Evolutionary conservation across 2,888 invertebrate species (phyloP).

Genomic region (Teinopalpus imperialis): DNA sequence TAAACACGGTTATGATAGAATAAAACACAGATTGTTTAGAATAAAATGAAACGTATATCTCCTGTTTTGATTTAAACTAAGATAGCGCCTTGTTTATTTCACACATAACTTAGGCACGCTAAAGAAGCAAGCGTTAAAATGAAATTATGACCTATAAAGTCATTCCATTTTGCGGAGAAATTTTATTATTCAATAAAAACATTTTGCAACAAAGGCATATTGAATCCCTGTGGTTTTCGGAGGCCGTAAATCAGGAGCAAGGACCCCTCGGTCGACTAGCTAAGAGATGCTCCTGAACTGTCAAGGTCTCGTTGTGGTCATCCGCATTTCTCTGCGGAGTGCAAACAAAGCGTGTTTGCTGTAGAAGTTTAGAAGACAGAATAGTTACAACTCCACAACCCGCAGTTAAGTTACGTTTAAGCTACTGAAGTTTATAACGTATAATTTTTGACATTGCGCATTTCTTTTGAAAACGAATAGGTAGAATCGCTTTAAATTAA

Average conservation of each 20-base stretch:
- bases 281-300: conserved; percentile 68
- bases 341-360: conserved; percentile 49
- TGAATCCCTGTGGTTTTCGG: conserved; percentile 75
- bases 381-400: conserved; percentile 24
- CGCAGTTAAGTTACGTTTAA: conserved; percentile 9
- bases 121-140: conserved; percentile 54
- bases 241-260: conserved; percentile 77
- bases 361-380: conserved; percentile 29
- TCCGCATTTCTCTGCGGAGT: conserved; percentile 49
- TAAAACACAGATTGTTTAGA: no score
- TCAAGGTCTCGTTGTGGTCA: conserved; percentile 74
- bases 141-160: conserved; percentile 76
- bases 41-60: no score
- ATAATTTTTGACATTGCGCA: no score
- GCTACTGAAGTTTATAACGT: no score
- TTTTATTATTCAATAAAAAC: conserved; percentile 80
- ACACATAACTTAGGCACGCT: conserved; percentile 38
- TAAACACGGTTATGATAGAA: no score
- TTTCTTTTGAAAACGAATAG: no score
- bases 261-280: conserved; percentile 54
- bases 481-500: no score
- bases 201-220: conserved; percentile 75
- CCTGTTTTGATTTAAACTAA: conserved; percentile 9
- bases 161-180: conserved; percentile 71
- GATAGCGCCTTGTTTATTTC: conserved; percentile 30